A percentile compares a stretch with the other conserved stretches of the same genome.
phyloP scores from a whole-genome alignment of 2,888 invertebrate genomes.

The Meghimatium bilineatum region DNA sequence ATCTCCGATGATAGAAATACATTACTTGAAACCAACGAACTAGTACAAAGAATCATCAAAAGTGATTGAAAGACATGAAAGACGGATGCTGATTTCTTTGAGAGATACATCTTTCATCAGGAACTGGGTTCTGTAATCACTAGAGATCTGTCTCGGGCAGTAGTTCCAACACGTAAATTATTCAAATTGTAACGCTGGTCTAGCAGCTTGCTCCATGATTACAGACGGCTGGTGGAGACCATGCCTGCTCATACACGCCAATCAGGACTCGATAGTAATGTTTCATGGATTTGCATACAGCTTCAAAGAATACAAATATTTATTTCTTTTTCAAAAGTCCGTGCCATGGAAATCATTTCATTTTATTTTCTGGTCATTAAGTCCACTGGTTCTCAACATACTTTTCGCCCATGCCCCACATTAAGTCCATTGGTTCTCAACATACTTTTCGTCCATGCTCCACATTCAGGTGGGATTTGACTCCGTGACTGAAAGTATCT shows the following conservation, averaged over 20 bases:
- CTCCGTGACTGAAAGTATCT: too few relatives aligned
- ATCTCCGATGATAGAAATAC: too few relatives aligned
- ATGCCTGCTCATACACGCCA: constrained; percentile 10
- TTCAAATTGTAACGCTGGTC: constrained; percentile 10
- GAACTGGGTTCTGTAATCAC: background rate
- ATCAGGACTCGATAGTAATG: background rate
- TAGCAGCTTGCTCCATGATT: constrained; percentile 20
- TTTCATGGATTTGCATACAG: constrained; percentile 30
- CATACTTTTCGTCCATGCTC: too few relatives aligned
- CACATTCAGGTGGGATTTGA: too few relatives aligned
- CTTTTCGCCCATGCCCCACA: too few relatives aligned
- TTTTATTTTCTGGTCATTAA: background rate
- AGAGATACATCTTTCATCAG: background rate
- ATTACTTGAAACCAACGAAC: background rate
- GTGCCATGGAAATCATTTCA: background rate
- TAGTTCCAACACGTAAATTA: background rate
- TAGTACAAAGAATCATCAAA: background rate
- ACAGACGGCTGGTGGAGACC: background rate
- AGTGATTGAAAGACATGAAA: background rate
- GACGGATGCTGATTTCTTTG: background rate
- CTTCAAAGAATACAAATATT: constrained; percentile 33
- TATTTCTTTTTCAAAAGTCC: background rate
- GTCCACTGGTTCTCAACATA: background rate
- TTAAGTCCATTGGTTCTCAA: background rate
- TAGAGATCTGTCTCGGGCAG: background rate